These are phyloP conservation scores for Toxonevra muliebris DNA, from an alignment of 2,888 invertebrate genomes.

Conservation along the genomic window DNA sequence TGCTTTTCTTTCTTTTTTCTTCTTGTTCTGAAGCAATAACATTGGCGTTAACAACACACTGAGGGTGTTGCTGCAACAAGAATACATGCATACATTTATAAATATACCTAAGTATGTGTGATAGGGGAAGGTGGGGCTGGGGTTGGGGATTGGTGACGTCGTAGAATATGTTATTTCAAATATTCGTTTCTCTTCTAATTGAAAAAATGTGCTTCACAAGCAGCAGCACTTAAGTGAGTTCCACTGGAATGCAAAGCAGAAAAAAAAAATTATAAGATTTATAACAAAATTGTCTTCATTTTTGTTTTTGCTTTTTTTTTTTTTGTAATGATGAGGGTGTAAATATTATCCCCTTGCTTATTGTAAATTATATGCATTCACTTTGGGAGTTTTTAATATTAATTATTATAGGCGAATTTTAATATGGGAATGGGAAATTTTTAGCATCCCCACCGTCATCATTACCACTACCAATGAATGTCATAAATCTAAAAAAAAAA, in stretches of 20 bases:
- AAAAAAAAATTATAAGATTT: slow-evolving; percentile 40
- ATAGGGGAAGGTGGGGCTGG: not conserved
- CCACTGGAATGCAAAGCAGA: too few relatives aligned
- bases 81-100: too few relatives aligned
- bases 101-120: too few relatives aligned
- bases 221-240: not conserved
- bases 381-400: slow-evolving; percentile 50
- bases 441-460: not conserved
- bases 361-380: slow-evolving; percentile 18
- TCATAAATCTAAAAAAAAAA: slow-evolving; percentile 44
- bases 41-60: too few relatives aligned
- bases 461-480: slow-evolving; percentile 42
- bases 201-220: slow-evolving; percentile 31
- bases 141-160: slow-evolving; percentile 1
- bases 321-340: too few relatives aligned
- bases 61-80: too few relatives aligned
- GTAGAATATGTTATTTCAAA: not conserved
- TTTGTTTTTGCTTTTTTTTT: slow-evolving; percentile 2
- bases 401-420: slow-evolving; percentile 54
- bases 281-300: slow-evolving; percentile 24
- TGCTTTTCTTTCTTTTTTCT: too few relatives aligned
- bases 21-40: too few relatives aligned
- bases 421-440: not conserved
- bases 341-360: slow-evolving; percentile 5
- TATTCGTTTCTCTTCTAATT: slow-evolving; percentile 20